phyloP scores from a whole-genome alignment of 2,797 vertebrate species.

The Chloroceryle inda region DNA sequence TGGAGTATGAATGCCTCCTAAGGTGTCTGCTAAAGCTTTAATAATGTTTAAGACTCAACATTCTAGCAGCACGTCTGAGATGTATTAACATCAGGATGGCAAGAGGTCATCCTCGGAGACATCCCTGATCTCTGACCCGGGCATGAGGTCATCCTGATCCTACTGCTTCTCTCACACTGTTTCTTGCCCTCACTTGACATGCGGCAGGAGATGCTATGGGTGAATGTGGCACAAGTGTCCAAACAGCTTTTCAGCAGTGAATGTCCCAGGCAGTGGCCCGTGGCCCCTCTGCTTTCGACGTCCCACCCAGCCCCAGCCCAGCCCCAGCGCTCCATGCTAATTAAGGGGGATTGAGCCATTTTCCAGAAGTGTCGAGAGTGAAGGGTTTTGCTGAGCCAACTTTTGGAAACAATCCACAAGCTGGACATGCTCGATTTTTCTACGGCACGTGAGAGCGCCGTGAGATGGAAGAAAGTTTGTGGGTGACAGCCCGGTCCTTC shows the following conservation, averaged over 20 bases:
- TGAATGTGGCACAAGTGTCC: neutral
- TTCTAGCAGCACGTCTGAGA: neutral
- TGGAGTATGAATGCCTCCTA: neutral
- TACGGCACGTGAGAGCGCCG: fast-evolving
- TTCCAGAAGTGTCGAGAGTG: fast-evolving
- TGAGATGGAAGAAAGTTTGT: neutral
- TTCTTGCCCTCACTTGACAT: slow-evolving; percentile 12
- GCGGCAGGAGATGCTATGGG: fast-evolving
- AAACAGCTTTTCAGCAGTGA: neutral
- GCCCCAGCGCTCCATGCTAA: fast-evolving
- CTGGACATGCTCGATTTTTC: neutral
- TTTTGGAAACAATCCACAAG: neutral
- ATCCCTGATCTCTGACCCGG: neutral
- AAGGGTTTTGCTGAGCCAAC: neutral
- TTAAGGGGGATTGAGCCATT: neutral
- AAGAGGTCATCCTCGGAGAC: slow-evolving; percentile 41
- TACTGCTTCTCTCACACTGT: neutral
- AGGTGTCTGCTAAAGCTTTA: slow-evolving; percentile 2
- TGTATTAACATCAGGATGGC: slow-evolving; percentile 43
- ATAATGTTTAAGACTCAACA: neutral
- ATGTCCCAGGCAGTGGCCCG: fast-evolving
- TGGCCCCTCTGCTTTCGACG: neutral
- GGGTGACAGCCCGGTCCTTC: neutral
- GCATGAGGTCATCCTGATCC: neutral
- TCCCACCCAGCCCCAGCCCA: neutral